Percentiles rank a stretch among this genome's conserved stretches.
These are phyloP conservation scores for Noctua janthe DNA, from an alignment of 2,888 invertebrate species.

Conservation along the genomic window DNA sequence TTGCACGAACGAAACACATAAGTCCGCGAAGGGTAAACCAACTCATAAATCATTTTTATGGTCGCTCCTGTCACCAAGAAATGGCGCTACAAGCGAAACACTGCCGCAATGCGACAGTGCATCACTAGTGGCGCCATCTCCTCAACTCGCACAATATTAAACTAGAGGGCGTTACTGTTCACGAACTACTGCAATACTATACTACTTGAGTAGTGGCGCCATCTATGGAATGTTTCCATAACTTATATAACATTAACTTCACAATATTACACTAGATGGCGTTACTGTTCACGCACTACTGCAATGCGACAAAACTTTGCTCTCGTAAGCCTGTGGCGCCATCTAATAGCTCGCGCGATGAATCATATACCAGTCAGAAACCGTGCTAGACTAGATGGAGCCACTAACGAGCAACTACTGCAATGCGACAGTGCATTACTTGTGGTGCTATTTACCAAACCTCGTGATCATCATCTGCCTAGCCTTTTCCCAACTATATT, in stretches of 20 bases:
- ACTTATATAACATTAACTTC: not conserved
- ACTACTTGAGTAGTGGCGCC: not conserved
- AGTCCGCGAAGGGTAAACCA: conserved; percentile 3
- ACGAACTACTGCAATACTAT: not conserved
- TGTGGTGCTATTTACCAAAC: not conserved
- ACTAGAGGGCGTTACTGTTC: conserved; percentile 9
- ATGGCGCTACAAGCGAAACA: conserved; percentile 14
- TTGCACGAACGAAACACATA: conserved; percentile 12
- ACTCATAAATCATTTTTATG: conserved; percentile 53
- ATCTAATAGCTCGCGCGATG: not conserved
- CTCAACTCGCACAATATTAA: not conserved
- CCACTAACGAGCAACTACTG: not conserved
- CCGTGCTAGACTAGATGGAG: not conserved
- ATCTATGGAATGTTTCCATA: not conserved
- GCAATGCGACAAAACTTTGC: not conserved
- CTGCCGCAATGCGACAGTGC: conserved; percentile 18
- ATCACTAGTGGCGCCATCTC: conserved; percentile 33
- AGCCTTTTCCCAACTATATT: too few relatives aligned
- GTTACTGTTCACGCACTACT: not conserved
- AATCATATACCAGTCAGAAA: not conserved
- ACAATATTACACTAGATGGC: not conserved
- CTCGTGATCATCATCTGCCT: not conserved
- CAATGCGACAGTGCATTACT: not conserved
- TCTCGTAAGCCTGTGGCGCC: not conserved
- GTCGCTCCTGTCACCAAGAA: conserved; percentile 17